Percentiles rank a stretch among this genome's conserved stretches.
Evolutionary conservation across 2,888 invertebrate genomes (phyloP).

Genomic region (Mycogona germanica): DNA sequence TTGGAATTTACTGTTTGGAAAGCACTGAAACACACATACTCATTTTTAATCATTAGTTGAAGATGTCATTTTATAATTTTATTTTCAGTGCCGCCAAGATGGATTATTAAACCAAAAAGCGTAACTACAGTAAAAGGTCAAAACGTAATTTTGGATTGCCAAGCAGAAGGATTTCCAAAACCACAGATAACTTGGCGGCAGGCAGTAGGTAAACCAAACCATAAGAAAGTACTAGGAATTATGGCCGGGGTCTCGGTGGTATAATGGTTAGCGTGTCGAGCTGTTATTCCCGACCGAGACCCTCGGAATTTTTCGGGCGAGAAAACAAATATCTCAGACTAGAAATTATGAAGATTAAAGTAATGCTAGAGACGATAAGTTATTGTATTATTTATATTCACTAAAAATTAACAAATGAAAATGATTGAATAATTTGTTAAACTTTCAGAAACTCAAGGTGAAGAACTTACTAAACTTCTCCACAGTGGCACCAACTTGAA

Average conservation of each 20-base stretch:
- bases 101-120: slow-evolving; percentile 15
- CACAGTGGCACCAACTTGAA: not conserved
- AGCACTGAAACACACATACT: not conserved
- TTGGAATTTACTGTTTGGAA: slow-evolving; percentile 1
- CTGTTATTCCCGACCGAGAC: too few species aligned
- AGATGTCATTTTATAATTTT: not conserved
- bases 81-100: slow-evolving; percentile 17
- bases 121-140: slow-evolving; percentile 6
- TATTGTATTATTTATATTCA: too few species aligned
- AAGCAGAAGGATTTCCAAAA: slow-evolving; percentile 17
- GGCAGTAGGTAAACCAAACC: slow-evolving; percentile 17
- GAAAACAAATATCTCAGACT: too few species aligned
- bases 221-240: too few species aligned
- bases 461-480: not conserved
- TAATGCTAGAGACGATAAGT: too few species aligned
- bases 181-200: slow-evolving; percentile 18
- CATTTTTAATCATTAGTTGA: too few species aligned
- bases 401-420: too few species aligned
- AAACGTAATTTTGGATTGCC: slow-evolving; percentile 15
- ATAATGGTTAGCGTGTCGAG: too few species aligned
- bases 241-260: too few species aligned
- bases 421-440: too few species aligned
- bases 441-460: not conserved
- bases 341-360: too few species aligned
- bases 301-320: too few species aligned